These are phyloP conservation scores for Eciton burchellii DNA, from an alignment of 1,140 invertebrate genomes.

Conservation along the genomic window DNA sequence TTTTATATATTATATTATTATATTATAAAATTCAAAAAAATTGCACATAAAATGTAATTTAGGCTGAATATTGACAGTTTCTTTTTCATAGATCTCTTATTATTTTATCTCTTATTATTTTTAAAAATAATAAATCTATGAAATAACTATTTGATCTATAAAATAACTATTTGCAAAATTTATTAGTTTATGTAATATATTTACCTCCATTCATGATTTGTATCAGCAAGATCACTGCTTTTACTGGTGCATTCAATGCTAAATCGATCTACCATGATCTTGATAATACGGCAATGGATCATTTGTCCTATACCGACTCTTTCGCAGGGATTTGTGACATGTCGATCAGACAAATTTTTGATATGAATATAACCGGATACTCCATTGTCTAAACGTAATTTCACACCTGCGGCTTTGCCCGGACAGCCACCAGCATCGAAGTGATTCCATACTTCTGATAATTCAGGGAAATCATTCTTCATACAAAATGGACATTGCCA, in stretches of 20 bases:
- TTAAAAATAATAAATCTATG: neutral
- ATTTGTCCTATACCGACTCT: conserved; percentile 94
- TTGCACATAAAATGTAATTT: conserved; percentile 3
- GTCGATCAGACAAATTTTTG: conserved; percentile 97
- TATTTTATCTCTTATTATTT: neutral
- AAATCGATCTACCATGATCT: conserved; percentile 98
- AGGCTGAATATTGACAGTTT: neutral
- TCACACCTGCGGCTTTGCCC: conserved; percentile 97
- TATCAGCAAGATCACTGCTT: conserved; percentile 96
- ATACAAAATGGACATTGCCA: conserved; percentile 99
- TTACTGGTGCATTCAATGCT: conserved; percentile 97
- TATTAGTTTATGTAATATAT: neutral
- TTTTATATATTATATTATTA: conserved; percentile 4
- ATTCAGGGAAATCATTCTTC: conserved; percentile 97
- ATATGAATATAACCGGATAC: conserved; percentile 97
- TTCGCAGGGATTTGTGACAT: conserved; percentile 96
- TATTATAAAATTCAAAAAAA: neutral
- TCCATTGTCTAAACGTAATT: conserved; percentile 96
- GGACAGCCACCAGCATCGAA: conserved; percentile 98
- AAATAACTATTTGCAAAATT: neutral
- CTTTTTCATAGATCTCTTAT: neutral
- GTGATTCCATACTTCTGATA: conserved; percentile 99
- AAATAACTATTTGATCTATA: neutral
- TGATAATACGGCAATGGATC: conserved; percentile 97
- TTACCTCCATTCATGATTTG: conserved; percentile 95